These are phyloP conservation scores for Xenus cinereus DNA, from an alignment of 2,113 vertebrate species.

Conservation along the genomic window DNA sequence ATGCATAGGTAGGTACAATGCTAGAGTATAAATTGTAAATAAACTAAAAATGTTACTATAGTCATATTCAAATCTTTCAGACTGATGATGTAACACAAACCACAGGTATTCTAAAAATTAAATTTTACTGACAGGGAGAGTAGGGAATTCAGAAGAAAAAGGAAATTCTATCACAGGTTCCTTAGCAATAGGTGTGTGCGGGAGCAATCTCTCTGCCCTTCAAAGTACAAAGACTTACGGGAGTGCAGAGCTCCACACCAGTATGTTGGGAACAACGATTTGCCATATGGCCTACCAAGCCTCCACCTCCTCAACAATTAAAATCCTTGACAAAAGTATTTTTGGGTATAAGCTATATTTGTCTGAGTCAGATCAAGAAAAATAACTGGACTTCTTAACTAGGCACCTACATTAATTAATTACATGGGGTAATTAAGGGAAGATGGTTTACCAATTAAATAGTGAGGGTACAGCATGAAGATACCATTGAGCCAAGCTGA, in stretches of 20 bases:
- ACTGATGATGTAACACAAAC: not conserved
- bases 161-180: not conserved
- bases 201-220: not conserved
- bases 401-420: not conserved
- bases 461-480: not conserved
- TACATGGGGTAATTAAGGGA: not conserved
- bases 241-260: not conserved
- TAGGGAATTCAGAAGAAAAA: not conserved
- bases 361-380: not conserved
- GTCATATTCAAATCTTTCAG: not conserved
- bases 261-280: not conserved
- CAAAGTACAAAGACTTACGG: not conserved
- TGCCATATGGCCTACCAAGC: not conserved
- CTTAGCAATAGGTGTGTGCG: not conserved
- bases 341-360: not conserved
- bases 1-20: slow-evolving; percentile 39
- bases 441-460: not conserved
- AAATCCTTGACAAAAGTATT: not conserved
- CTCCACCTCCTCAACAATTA: not conserved
- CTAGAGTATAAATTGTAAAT: not conserved
- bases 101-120: not conserved
- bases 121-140: not conserved
- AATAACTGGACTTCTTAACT: not conserved
- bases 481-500: not conserved
- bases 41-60: not conserved